phyloP scores from a whole-genome alignment of 2,113 vertebrate genomes.

The Macquaria australasica region DNA sequence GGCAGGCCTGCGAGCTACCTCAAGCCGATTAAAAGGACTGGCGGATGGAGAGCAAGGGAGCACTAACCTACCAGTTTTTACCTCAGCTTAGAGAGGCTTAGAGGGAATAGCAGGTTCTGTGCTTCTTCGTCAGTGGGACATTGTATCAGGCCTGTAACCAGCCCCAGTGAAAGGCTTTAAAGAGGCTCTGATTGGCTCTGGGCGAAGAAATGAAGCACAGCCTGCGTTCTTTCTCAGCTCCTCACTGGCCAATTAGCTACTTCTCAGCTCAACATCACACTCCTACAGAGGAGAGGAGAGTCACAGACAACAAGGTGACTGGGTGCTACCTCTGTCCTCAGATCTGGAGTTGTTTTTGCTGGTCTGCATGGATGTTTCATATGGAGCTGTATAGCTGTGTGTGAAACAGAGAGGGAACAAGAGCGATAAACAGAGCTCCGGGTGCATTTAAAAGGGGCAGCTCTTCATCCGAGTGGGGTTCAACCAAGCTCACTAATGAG shows the following conservation, averaged over 20 bases:
- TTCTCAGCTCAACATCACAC: slow-evolving; percentile 55
- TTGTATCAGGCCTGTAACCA: slow-evolving; percentile 45
- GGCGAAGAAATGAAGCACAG: slow-evolving; percentile 39
- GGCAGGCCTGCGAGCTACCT: slow-evolving; percentile 44
- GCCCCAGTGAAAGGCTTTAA: slow-evolving; percentile 45
- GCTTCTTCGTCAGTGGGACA: slow-evolving; percentile 48
- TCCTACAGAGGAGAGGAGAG: slow-evolving; percentile 41
- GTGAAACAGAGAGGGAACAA: slow-evolving; percentile 15
- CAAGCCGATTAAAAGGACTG: slow-evolving; percentile 70
- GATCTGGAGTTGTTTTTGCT: slow-evolving; percentile 27
- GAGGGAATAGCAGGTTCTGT: slow-evolving; percentile 57
- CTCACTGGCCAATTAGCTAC: slow-evolving; percentile 62
- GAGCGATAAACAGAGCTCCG: slow-evolving; percentile 47
- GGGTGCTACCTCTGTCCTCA: slow-evolving; percentile 26
- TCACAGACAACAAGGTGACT: slow-evolving; percentile 49
- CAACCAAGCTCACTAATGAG: slow-evolving; percentile 70
- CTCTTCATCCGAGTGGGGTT: slow-evolving; percentile 59
- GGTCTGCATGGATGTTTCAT: slow-evolving; percentile 33
- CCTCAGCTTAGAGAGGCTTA: slow-evolving; percentile 70
- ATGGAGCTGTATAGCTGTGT: slow-evolving; percentile 14
- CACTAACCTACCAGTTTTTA: slow-evolving; percentile 60
- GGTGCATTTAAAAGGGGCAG: slow-evolving; percentile 37
- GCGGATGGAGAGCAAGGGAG: slow-evolving; percentile 41
- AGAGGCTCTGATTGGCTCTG: slow-evolving; percentile 45
- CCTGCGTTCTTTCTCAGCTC: slow-evolving; percentile 32